A percentile compares a stretch with the other conserved stretches of the same genome.
phyloP scores from a whole-genome alignment of 35 echinoderm and acorn worm genomes.

The Ophioderma brevispina region DNA sequence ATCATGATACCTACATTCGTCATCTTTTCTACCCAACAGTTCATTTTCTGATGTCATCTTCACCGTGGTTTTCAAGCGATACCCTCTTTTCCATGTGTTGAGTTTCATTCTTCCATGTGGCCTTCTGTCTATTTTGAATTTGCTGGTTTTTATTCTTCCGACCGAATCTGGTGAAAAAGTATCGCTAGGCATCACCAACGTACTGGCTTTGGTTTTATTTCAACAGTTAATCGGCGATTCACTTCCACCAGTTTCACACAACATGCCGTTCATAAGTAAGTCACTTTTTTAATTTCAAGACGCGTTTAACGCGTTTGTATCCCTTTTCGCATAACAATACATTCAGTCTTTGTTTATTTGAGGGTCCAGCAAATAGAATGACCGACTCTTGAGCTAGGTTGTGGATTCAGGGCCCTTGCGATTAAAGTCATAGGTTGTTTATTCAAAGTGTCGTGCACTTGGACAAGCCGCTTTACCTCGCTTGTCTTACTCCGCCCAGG shows the following conservation, averaged over 20 bases:
- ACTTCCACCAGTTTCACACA: constrained; percentile 46
- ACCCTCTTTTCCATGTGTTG: constrained; percentile 74
- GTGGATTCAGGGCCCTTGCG: too few relatives aligned
- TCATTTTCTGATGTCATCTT: constrained; percentile 10
- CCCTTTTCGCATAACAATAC: too few relatives aligned
- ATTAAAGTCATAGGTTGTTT: too few relatives aligned
- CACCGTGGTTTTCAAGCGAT: constrained; percentile 34
- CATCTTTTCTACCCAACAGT: too few relatives aligned
- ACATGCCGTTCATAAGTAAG: constrained; percentile 61
- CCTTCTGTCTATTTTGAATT: constrained; percentile 63
- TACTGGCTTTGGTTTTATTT: constrained; percentile 62
- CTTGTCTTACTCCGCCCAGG: too few relatives aligned
- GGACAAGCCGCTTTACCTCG: too few relatives aligned
- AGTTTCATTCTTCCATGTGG: constrained; percentile 83
- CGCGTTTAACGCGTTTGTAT: too few relatives aligned
- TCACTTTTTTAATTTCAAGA: not conserved
- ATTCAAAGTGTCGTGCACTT: too few relatives aligned
- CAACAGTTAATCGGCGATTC: constrained; percentile 65
- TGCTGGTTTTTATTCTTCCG: constrained; percentile 80
- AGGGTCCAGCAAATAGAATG: too few relatives aligned
- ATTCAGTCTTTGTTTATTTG: too few relatives aligned
- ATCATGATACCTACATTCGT: too few relatives aligned
- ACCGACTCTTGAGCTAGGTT: too few relatives aligned
- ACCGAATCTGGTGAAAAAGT: constrained; percentile 80
- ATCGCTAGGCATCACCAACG: constrained; percentile 44